Evolutionary conservation across 2,888 invertebrate genomes (phyloP), one percentile per base, ranked within the genome.

Genomic region (Pseudolycoriella hygida): DNA sequence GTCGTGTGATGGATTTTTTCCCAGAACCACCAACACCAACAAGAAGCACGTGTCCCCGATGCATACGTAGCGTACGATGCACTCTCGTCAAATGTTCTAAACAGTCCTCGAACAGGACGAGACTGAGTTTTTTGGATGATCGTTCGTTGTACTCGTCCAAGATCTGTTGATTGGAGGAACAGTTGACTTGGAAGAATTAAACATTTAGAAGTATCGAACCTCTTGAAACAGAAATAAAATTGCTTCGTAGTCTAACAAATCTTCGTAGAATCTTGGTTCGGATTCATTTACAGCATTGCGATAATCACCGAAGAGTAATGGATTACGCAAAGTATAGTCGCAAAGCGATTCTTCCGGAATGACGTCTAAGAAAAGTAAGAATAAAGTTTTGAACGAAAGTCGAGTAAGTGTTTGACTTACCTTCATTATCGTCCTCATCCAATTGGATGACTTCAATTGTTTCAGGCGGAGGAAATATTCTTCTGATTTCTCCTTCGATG

Each of bases 21-120:
- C 93, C 93, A 54, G 85, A 80, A 17, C 93, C 92, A 2, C 88
- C 89, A 2, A 88, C 84, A 10, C 93, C 93, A 12, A 92, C 80
- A 37, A 92, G 67, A 63, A 93, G 69, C 4, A 81, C 76, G 59
- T 93, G 87, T 0, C 90, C 90, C 50, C 80, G 14, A 25, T 82
- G 74, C 76, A 89, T 79, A 50, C 92, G 73, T 48, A 93, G 67
- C 1, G 81, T 80, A 17, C 93, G 77, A 54, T 92, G 90, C 11
- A 89, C 74, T 40, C 92, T 72, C 0, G 88, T 92, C 56, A 93
- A 60, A 61, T 94, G 92, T 57, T 93, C 90, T 43, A 93, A 64
- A 38, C 89, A 92, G 58, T 92, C 90, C 57, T 93, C 86, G 59
- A 93, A 93, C 18, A 93, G 68, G 0, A 93, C 89, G 51, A 93